These are phyloP conservation scores for Galaxias olidus DNA, from an alignment of 2,797 vertebrate genomes.

Conservation along the genomic window DNA sequence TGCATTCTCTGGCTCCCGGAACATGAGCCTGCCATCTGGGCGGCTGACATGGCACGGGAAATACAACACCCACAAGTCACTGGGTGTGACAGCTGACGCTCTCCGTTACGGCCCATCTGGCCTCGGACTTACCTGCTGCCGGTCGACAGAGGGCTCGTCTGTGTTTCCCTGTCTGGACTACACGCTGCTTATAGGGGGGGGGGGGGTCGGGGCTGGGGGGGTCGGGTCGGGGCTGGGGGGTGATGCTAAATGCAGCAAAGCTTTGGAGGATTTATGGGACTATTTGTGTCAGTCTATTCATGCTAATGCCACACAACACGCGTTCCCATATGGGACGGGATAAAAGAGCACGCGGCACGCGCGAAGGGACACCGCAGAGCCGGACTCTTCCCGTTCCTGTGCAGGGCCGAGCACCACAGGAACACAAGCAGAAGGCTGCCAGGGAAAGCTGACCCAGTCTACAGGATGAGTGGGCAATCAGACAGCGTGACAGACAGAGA, in stretches of 20 bases:
- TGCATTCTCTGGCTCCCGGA: constrained; percentile 34
- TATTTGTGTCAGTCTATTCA: neutral
- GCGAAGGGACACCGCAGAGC: constrained; percentile 2
- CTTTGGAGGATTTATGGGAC: no score
- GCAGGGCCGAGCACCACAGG: constrained; percentile 38
- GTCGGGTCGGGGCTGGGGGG: no score
- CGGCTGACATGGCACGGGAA: constrained; percentile 47
- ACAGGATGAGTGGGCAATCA: neutral
- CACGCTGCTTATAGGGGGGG: no score
- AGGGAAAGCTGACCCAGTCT: constrained; percentile 34
- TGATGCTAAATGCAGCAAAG: no score
- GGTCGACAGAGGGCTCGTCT: no score
- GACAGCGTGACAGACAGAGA: neutral
- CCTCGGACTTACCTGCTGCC: neutral
- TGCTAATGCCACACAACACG: neutral
- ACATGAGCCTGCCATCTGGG: constrained; percentile 34
- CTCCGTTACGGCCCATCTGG: constrained; percentile 11
- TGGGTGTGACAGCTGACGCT: constrained; percentile 32
- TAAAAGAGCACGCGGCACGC: neutral
- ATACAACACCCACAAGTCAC: constrained; percentile 53
- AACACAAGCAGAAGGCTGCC: constrained; percentile 44
- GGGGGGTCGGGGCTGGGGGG: no score
- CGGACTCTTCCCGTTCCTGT: constrained; percentile 43
- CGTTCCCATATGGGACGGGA: neutral
- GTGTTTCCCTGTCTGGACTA: no score